Evolutionary conservation across 2,888 invertebrate species (phyloP).

Genomic region (Chouioia cunea): DNA sequence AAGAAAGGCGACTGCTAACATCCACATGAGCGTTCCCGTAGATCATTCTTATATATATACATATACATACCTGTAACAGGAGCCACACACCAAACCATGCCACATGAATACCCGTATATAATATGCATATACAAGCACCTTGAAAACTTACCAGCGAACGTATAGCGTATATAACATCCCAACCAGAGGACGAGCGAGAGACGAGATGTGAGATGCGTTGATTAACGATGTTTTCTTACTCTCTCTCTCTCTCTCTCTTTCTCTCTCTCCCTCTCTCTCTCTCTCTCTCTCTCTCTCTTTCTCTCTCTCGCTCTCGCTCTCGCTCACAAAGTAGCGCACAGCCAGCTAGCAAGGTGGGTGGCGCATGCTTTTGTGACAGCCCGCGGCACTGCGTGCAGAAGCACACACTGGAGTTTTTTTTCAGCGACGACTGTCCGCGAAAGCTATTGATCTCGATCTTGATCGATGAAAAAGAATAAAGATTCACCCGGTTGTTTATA

Average conservation of each 20-base stretch:
- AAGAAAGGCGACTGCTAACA: too few species aligned
- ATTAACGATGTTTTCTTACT: slow-evolving; percentile 66
- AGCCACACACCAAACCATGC: background rate
- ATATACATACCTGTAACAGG: background rate
- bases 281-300: too few species aligned
- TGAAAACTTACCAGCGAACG: slow-evolving; percentile 34
- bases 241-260: slow-evolving; percentile 41
- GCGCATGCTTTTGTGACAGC: slow-evolving; percentile 69
- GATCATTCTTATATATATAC: background rate
- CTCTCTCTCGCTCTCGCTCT: too few species aligned
- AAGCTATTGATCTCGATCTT: slow-evolving; percentile 60
- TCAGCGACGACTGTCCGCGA: slow-evolving; percentile 63
- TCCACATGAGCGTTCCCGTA: too few species aligned
- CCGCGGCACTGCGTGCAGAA: slow-evolving; percentile 55
- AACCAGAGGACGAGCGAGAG: background rate
- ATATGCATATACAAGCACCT: slow-evolving; percentile 21
- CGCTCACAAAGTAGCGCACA: too few species aligned
- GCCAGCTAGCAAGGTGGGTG: slow-evolving; percentile 65
- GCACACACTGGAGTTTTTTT: slow-evolving; percentile 23
- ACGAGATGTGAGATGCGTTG: slow-evolving; percentile 53
- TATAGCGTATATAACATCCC: background rate
- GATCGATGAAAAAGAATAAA: slow-evolving; percentile 20
- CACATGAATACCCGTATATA: background rate
- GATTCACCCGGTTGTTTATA: too few species aligned
- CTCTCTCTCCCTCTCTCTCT: too few species aligned